phyloP scores from a whole-genome alignment of 2,888 invertebrate genomes.

The Cephus nigrinus region DNA sequence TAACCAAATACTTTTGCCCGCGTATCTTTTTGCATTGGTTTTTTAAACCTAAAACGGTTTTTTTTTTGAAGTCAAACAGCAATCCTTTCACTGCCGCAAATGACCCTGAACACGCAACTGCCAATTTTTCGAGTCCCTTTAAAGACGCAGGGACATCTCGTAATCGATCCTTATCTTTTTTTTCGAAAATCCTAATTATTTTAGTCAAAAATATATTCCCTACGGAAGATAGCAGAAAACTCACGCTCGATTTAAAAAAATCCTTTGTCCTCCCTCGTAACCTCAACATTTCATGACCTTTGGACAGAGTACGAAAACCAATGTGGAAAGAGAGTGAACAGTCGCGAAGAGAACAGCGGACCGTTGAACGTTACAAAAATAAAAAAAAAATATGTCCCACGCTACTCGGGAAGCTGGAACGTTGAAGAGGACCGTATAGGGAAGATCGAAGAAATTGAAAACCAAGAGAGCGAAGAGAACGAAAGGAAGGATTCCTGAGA shows the following conservation, averaged over 20 bases:
- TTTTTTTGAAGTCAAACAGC: background rate
- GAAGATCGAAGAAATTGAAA: background rate
- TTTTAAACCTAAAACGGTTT: no score
- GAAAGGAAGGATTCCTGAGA: background rate
- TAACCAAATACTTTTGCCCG: background rate
- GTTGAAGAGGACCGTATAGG: background rate
- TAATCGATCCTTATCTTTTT: no score
- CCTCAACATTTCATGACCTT: background rate
- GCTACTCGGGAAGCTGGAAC: background rate
- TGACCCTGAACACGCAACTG: background rate
- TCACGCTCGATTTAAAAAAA: background rate
- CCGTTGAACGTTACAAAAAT: background rate
- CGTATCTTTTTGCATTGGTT: no score
- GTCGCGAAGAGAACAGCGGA: background rate
- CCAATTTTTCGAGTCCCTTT: background rate
- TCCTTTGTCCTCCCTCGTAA: background rate
- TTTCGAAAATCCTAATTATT: background rate
- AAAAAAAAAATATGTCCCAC: background rate
- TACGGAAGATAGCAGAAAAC: no score
- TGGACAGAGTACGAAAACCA: background rate
- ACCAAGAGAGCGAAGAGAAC: background rate
- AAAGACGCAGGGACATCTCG: background rate
- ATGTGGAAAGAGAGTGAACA: background rate
- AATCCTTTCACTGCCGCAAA: background rate
- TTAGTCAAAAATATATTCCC: background rate